A percentile compares a stretch with the other conserved stretches of the same genome.
phyloP scores from a whole-genome alignment of 2,797 vertebrate genomes.

The Emydoidea blandingii region DNA sequence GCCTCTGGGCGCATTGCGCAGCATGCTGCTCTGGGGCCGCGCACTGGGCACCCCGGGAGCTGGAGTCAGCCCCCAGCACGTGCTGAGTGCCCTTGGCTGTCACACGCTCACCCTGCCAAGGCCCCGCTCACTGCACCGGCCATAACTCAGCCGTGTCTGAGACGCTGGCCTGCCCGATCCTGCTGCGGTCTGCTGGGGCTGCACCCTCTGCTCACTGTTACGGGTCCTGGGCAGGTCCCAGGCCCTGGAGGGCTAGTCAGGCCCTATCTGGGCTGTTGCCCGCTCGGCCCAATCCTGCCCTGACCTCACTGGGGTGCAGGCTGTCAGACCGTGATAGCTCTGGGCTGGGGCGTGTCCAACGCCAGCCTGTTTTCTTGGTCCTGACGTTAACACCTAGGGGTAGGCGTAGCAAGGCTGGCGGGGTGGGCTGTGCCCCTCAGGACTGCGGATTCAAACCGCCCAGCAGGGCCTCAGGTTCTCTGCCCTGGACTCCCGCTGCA shows the following conservation, averaged over 20 bases:
- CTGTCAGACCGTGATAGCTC: neutral
- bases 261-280: too few relatives aligned
- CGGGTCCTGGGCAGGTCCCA: neutral
- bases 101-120: neutral
- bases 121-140: neutral
- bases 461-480: rapidly evolving
- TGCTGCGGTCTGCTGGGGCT: neutral
- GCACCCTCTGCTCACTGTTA: neutral
- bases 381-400: neutral
- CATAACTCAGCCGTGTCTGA: neutral
- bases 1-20: too few relatives aligned
- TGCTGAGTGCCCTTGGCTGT: neutral
- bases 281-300: neutral
- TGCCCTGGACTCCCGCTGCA: neutral
- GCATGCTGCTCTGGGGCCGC: neutral
- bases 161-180: neutral
- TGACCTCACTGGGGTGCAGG: neutral
- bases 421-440: neutral
- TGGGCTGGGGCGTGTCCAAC: too few relatives aligned
- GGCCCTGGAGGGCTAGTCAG: neutral
- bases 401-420: neutral
- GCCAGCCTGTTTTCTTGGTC: too few relatives aligned
- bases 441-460: neutral
- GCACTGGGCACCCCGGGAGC: neutral
- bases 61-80: neutral